A percentile compares a stretch with the other conserved stretches of the same genome.
Evolutionary conservation across 2,797 vertebrate species (phyloP).

Genomic region (Leuciscus waleckii): DNA sequence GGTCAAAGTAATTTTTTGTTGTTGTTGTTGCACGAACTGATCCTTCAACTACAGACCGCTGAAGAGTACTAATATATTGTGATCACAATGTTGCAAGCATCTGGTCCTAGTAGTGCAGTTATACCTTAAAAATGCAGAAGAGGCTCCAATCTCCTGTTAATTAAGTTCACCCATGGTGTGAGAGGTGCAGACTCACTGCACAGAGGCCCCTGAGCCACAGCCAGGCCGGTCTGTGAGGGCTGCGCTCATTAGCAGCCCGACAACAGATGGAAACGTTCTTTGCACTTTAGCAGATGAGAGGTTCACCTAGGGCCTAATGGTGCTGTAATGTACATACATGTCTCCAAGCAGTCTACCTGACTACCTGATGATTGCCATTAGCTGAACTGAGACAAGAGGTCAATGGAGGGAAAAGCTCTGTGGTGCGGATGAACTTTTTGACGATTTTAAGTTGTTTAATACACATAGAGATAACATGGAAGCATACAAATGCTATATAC

Average conservation of each 20-base stretch:
- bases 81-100: constrained; percentile 32
- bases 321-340: constrained; percentile 50
- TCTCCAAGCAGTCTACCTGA: constrained; percentile 48
- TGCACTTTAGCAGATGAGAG: constrained; percentile 51
- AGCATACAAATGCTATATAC: background rate
- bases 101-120: constrained; percentile 54
- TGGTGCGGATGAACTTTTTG: background rate
- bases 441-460: background rate
- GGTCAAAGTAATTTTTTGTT: background rate
- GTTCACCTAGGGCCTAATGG: constrained; percentile 47
- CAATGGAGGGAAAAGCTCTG: constrained; percentile 32
- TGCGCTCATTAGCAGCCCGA: constrained; percentile 48
- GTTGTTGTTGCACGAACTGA: background rate
- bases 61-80: constrained; percentile 1
- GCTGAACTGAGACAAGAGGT: constrained; percentile 43
- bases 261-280: constrained; percentile 62
- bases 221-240: constrained; percentile 38
- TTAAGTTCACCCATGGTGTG: constrained; percentile 52
- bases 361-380: constrained; percentile 53
- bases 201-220: constrained; percentile 52
- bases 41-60: background rate
- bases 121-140: constrained; percentile 40
- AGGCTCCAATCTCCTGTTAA: constrained; percentile 57
- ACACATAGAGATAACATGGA: background rate
- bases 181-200: constrained; percentile 40